A percentile compares a stretch with the other conserved stretches of the same genome.
Evolutionary conservation across 2,113 vertebrate genomes (phyloP).

Genomic region (Sprattus sprattus): DNA sequence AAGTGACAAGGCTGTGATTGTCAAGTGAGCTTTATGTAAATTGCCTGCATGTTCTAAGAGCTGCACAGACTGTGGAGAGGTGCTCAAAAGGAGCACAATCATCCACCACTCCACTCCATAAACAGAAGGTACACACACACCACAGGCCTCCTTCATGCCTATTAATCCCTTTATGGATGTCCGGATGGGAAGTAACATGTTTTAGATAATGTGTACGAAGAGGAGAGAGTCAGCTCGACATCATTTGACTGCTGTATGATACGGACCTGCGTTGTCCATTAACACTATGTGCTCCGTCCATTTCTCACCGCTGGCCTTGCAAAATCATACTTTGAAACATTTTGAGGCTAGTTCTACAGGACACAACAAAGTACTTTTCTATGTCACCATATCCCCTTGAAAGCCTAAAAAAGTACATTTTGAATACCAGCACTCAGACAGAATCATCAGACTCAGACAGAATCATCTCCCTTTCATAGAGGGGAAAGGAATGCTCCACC

Average conservation of each 20-base stretch:
- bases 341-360: neutral
- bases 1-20: neutral
- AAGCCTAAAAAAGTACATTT: neutral
- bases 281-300: neutral
- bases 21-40: constrained; percentile 33
- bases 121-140: neutral
- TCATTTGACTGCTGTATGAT: neutral
- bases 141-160: neutral
- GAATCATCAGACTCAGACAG: neutral
- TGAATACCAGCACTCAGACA: neutral
- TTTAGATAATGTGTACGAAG: neutral
- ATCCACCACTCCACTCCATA: neutral
- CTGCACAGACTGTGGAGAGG: constrained; percentile 41
- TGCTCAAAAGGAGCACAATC: constrained; percentile 37
- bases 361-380: neutral
- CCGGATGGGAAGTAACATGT: neutral
- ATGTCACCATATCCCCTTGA: neutral
- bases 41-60: neutral
- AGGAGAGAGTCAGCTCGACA: neutral
- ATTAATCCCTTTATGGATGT: neutral
- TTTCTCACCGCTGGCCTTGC: neutral
- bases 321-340: neutral
- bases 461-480: neutral
- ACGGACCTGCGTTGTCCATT: neutral
- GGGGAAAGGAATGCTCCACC: neutral